Evolutionary conservation across 2,113 vertebrate genomes (phyloP), one percentile per base, ranked within the genome.

Genomic region (Furnarius figulus): DNA sequence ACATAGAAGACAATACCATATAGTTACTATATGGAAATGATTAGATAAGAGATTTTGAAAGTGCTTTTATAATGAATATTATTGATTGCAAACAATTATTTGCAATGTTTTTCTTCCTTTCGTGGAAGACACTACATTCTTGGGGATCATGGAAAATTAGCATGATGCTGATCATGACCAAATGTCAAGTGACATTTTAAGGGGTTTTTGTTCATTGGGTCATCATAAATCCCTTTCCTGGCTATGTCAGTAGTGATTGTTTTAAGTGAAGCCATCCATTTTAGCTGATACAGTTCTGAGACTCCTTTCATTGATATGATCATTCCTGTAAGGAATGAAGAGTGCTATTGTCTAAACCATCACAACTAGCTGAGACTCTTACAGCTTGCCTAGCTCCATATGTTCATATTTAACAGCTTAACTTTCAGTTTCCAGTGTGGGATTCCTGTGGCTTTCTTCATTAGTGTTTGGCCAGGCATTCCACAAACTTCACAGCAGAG

Each of bases 401-500:
- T 94, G 85, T 82, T 97, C 90, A 76, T 91, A 94, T 93, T 93
- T 89, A 91, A 47, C 77, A 85, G 85, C 66, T 82, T 89, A 82
- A 82, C 71, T 93, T 94, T 91, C 70, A 65, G 71, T 91, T 94
- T 89, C 85, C 78, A 85, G 56, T 68, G 67, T 76, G 71, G 62
- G 66, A 68, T 89, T 97, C 87, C 93, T 85, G 90, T 91, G 87
- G 87, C 49, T 96, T 94, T 91, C 67, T 85, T 91, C 81, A 85
- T 89, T 95, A 94, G 61, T 68, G 52, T 82, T 93, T 87, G 81
- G 77, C 52, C 90, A 95, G 37, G 56, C 81, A 93, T 28, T 78
- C 66, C 37, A 72, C 56, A 82, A 95, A 89, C 77, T 85, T 93
- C 89, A 85, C 85, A 95, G 87, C 89, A 86, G 89, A 94, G 72